Evolutionary conservation across 2,797 vertebrate genomes (phyloP).

Genomic region (Decapterus maruadsi): DNA sequence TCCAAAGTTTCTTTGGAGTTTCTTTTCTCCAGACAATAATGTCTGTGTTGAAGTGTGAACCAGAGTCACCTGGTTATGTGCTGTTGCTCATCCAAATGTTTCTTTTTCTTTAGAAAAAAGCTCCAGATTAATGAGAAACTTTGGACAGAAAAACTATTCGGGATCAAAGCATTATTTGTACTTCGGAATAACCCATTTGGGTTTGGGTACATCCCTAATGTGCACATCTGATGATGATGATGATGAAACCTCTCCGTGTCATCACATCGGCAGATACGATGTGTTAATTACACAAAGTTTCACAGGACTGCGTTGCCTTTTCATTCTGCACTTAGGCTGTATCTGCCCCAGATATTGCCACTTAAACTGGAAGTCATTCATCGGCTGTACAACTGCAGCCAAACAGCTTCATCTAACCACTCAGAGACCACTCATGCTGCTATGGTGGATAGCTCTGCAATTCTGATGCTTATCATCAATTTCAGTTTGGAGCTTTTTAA

Average conservation of each 20-base stretch:
- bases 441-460: slow-evolving; percentile 16
- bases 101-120: too few relatives aligned
- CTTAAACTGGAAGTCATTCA: slow-evolving; percentile 25
- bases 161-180: too few relatives aligned
- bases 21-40: too few relatives aligned
- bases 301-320: not conserved
- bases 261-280: not conserved
- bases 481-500: slow-evolving; percentile 62
- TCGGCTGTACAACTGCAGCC: slow-evolving; percentile 16
- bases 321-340: not conserved
- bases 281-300: not conserved
- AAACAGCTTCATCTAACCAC: slow-evolving; percentile 23
- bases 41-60: too few relatives aligned
- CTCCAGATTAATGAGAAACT: too few relatives aligned
- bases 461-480: slow-evolving; percentile 64
- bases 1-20: too few relatives aligned
- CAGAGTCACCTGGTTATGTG: too few relatives aligned
- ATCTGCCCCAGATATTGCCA: not conserved
- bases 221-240: not conserved
- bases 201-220: too few relatives aligned
- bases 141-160: too few relatives aligned
- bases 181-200: too few relatives aligned
- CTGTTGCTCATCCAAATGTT: too few relatives aligned
- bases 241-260: not conserved
- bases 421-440: slow-evolving; percentile 29